Evolutionary conservation across 2,888 invertebrate species (phyloP), one percentile per base, ranked within the genome.

Genomic region (Dorcus parallelipipedus): DNA sequence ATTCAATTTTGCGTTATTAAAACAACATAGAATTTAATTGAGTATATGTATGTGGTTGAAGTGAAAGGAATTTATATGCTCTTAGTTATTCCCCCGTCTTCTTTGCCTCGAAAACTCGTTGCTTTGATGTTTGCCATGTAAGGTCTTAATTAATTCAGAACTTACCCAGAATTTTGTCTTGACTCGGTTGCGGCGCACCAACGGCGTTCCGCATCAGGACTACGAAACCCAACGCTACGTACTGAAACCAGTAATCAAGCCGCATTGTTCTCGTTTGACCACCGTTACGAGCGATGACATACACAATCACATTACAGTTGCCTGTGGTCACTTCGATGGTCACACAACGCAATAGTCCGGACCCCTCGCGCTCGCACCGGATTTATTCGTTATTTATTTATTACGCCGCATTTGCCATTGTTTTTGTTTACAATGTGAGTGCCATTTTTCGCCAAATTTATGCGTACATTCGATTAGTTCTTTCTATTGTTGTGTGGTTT

Each of bases 171-270:
- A 57, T 56, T 54, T 52, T 61, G 52, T 62, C 66, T 49, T 65
- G 65, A 26, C 59, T 56, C 50, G 61, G 52, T 10, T 64, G 62
- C 2, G 67, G 65, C 8, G 65, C 64, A 48, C 62, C 53, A 38
- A 49, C 54, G 38, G 60, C 58, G 54, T 61, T 62, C 59, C 54
- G 60, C 48, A 64, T 52, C 54, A 60, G 42, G 54, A 68, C 60
- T 38, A 65, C 64, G 63, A 63, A 63, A 64, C 61, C 64, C 49
- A 65, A 61, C 62, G 26, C 26, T 33, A 67, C 59, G 57, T 60
- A 67, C 59, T 65, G 65, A 63, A 69, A 61, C 66, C 66, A 67
- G 60, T 60, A 64, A 64, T 63, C 63, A 54, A 63, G 56, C 64
- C 59, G 62, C 68, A 69, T 69, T 62, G 66, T 68, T 62, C 47